Conservation (phyloP, 2,797 vertebrate species). For the Buphagus erythrorhynchus region DNA sequence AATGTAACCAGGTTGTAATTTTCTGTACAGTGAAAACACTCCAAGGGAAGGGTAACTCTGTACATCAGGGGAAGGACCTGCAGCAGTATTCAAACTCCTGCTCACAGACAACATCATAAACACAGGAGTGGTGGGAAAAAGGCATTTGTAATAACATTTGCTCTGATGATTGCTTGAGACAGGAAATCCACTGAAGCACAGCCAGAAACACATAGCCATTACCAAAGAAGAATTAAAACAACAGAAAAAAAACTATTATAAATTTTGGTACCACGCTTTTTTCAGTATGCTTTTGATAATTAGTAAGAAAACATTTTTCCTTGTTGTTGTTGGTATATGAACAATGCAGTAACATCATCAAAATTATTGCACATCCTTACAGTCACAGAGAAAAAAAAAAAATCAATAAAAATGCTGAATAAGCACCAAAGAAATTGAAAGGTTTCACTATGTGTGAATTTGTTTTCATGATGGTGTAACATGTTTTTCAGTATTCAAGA, state of each 20-base stretch:
- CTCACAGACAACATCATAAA: neutral
- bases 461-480: neutral
- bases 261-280: neutral
- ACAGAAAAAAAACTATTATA: rapidly evolving
- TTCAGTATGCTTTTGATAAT: neutral
- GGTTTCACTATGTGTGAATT: neutral
- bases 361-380: neutral
- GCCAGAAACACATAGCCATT: neutral
- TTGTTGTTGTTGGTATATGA: neutral
- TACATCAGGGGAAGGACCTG: neutral
- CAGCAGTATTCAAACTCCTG: neutral
- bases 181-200: neutral
- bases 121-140: neutral
- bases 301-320: neutral
- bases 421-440: neutral
- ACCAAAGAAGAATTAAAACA: neutral
- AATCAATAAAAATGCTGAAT: neutral
- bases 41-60: neutral
- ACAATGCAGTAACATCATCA: neutral
- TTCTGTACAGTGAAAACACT: neutral
- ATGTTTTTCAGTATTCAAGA: neutral
- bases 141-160: neutral
- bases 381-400: neutral
- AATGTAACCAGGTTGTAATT: neutral
- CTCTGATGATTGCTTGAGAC: neutral